A percentile compares a stretch with the other conserved stretches of the same genome.
These are phyloP conservation scores for Hycleus phaleratus DNA, from an alignment of 1,140 invertebrate genomes.

Conservation along the genomic window DNA sequence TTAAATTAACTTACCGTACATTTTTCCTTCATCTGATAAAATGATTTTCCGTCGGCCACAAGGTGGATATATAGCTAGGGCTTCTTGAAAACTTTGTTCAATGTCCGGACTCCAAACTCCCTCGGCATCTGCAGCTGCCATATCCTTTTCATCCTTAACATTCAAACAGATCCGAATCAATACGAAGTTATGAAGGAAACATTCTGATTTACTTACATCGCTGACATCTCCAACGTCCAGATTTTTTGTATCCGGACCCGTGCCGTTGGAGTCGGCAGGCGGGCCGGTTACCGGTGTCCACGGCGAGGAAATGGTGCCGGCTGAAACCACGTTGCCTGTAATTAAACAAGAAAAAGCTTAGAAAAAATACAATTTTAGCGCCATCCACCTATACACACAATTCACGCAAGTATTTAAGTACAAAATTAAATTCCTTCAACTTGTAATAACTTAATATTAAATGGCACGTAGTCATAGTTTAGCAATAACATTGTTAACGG, in stretches of 20 bases:
- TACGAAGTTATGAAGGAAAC: neutral
- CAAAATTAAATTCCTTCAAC: conserved; percentile 1
- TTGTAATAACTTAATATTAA: conserved; percentile 22
- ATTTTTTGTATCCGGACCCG: conserved; percentile 59
- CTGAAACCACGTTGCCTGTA: conserved; percentile 36
- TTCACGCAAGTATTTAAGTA: neutral
- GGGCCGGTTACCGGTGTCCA: conserved; percentile 60
- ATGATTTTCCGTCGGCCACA: conserved; percentile 99
- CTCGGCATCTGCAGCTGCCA: conserved; percentile 92
- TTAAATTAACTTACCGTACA: conserved; percentile 91
- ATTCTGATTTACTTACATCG: conserved; percentile 46
- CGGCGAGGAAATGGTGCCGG: conserved; percentile 66
- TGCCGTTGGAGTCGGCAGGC: conserved; percentile 56
- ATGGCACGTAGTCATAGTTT: conserved; percentile 14
- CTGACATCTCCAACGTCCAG: conserved; percentile 62
- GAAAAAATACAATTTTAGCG: neutral
- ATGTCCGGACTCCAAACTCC: conserved; percentile 99
- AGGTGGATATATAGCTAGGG: conserved; percentile 97
- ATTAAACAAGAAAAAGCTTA: conserved; percentile 9
- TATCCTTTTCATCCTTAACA: conserved; percentile 75
- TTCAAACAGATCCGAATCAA: neutral
- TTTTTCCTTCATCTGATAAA: conserved; percentile 99
- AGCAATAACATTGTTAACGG: conserved; percentile 15
- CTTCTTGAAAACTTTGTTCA: conserved; percentile 99
- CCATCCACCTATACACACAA: neutral